These are phyloP conservation scores for Takifugu flavidus DNA, from an alignment of 2,113 vertebrate species.

Conservation along the genomic window DNA sequence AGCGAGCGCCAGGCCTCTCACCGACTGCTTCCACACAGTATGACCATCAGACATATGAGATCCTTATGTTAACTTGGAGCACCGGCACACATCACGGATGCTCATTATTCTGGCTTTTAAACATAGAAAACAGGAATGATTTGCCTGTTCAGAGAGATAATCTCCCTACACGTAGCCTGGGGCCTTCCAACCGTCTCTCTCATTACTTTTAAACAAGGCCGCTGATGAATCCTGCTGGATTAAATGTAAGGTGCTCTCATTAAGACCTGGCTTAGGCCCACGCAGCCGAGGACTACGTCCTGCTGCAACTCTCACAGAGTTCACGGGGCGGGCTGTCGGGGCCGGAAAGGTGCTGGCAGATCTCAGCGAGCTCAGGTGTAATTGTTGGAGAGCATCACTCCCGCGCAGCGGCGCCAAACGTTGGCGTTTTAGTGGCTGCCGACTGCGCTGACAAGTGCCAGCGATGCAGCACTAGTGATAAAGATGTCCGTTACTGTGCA, in stretches of 20 bases:
- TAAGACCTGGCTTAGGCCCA: conserved; percentile 45
- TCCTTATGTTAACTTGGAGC: conserved; percentile 62
- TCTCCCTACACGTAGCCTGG: conserved; percentile 63
- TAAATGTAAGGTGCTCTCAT: conserved; percentile 67
- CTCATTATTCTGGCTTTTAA: conserved; percentile 68
- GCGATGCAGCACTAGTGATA: conserved; percentile 52
- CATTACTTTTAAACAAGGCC: conserved; percentile 72
- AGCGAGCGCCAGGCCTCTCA: conserved; percentile 50
- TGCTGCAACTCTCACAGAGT: no score
- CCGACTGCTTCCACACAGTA: conserved; percentile 52
- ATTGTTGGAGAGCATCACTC: conserved; percentile 56
- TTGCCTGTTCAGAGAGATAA: conserved; percentile 76
- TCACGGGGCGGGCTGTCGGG: neutral
- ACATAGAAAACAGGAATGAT: conserved; percentile 64
- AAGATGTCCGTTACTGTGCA: conserved; percentile 53
- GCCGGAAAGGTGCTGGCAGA: conserved; percentile 43
- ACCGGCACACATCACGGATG: conserved; percentile 65
- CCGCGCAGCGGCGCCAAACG: conserved; percentile 59
- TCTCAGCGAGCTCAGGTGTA: conserved; percentile 49
- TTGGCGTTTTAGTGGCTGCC: conserved; percentile 44
- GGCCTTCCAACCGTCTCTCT: conserved; percentile 62
- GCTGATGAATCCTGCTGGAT: conserved; percentile 68
- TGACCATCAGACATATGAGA: conserved; percentile 67
- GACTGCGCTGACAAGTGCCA: conserved; percentile 56
- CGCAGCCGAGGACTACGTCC: conserved; percentile 21